phyloP scores from a whole-genome alignment of 2,888 invertebrate species.

The Stictocephala bisonia region DNA sequence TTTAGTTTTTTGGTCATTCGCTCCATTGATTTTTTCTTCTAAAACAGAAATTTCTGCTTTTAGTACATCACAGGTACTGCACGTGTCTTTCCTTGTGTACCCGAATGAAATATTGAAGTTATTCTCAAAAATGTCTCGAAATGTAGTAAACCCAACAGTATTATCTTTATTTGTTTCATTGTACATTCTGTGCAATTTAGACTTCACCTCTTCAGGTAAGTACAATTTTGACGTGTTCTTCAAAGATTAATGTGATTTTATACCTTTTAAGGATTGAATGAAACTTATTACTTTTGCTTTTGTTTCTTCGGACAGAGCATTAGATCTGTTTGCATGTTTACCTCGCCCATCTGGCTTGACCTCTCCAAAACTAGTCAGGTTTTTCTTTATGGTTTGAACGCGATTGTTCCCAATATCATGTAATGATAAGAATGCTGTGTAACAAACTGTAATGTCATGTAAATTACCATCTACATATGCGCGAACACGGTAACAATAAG shows the following conservation, averaged over 20 bases:
- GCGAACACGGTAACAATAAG: slow-evolving; percentile 40
- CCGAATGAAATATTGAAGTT: slow-evolving; percentile 52
- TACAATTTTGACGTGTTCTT: slow-evolving; percentile 47
- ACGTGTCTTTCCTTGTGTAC: slow-evolving; percentile 50
- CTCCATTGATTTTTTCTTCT: slow-evolving; percentile 27
- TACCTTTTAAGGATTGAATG: slow-evolving; percentile 44
- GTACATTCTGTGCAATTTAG: slow-evolving; percentile 48
- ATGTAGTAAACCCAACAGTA: slow-evolving; percentile 45
- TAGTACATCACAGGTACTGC: slow-evolving; percentile 45
- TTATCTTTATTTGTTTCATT: slow-evolving; percentile 35
- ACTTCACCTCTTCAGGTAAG: slow-evolving; percentile 48
- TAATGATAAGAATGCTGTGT: slow-evolving; percentile 47
- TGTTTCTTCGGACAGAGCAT: slow-evolving; percentile 45
- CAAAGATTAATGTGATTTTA: slow-evolving; percentile 47
- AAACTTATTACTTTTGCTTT: slow-evolving; percentile 34
- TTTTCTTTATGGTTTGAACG: slow-evolving; percentile 28
- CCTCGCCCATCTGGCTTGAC: slow-evolving; percentile 36
- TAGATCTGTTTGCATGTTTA: slow-evolving; percentile 45
- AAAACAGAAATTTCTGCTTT: slow-evolving; percentile 38
- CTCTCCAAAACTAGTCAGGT: slow-evolving; percentile 36
- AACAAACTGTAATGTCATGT: slow-evolving; percentile 36
- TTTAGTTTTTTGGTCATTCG: slow-evolving; percentile 28
- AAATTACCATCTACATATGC: slow-evolving; percentile 32
- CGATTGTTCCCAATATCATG: slow-evolving; percentile 46
- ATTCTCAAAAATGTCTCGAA: slow-evolving; percentile 46